These are phyloP conservation scores for Gorsachius magnificus DNA, from an alignment of 2,797 vertebrate species.

Conservation along the genomic window DNA sequence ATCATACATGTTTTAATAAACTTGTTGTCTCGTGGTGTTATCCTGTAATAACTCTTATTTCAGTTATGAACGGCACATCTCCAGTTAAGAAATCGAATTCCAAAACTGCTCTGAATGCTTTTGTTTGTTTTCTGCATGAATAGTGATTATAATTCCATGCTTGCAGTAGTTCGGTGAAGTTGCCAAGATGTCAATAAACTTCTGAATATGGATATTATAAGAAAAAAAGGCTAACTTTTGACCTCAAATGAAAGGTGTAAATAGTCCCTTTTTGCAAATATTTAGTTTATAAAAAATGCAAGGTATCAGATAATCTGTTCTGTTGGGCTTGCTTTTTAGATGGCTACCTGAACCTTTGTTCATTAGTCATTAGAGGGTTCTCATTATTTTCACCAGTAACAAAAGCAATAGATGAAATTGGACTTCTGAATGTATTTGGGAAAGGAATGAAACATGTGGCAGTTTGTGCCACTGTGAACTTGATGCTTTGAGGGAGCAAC, in stretches of 20 bases:
- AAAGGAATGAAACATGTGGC: fast-evolving
- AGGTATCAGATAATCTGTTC: neutral
- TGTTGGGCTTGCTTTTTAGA: neutral
- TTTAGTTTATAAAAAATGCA: neutral
- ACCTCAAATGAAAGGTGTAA: neutral
- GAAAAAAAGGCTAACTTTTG: neutral
- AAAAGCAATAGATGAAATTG: neutral
- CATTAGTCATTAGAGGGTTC: neutral
- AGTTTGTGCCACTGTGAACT: neutral
- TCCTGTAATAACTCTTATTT: neutral
- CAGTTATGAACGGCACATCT: neutral
- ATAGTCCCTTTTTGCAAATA: neutral
- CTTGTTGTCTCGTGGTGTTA: fast-evolving
- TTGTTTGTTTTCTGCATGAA: neutral
- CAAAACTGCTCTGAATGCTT: neutral
- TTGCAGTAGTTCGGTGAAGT: neutral
- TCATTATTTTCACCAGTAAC: neutral
- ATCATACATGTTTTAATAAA: neutral
- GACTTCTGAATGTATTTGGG: neutral
- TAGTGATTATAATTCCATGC: neutral
- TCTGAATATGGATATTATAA: neutral
- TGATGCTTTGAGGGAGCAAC: neutral
- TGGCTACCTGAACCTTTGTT: neutral
- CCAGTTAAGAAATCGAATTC: neutral
- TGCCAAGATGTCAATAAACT: neutral